Evolutionary conservation across 2,113 vertebrate species (phyloP).

Genomic region (Pangasianodon hypophthalmus): DNA sequence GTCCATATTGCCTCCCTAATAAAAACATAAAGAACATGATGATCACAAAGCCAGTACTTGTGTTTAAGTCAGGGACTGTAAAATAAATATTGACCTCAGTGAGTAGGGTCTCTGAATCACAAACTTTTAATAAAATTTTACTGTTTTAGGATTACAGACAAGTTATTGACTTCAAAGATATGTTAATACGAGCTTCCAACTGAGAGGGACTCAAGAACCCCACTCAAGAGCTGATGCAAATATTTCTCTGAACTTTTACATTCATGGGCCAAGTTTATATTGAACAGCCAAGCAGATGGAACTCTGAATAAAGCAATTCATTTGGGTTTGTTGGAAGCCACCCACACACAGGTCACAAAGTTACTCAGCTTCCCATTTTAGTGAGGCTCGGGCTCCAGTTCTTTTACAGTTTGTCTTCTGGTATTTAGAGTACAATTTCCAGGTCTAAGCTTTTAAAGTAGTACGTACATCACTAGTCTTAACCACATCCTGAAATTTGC

Average conservation of each 20-base stretch:
- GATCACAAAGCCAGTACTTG: neutral
- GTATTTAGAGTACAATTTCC: neutral
- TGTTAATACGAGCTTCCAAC: neutral
- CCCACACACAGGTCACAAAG: slow-evolving; percentile 14
- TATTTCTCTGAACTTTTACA: slow-evolving; percentile 38
- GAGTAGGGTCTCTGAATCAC: neutral
- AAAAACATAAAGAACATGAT: neutral
- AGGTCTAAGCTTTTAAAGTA: neutral
- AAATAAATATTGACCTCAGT: neutral
- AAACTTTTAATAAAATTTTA: neutral
- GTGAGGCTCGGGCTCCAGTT: neutral
- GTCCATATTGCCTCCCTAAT: neutral
- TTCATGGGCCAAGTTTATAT: slow-evolving; percentile 35
- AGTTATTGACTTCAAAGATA: slow-evolving; percentile 39
- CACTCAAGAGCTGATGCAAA: slow-evolving; percentile 42
- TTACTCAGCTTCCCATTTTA: slow-evolving; percentile 4
- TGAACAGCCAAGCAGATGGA: slow-evolving; percentile 42
- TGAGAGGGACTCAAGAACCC: slow-evolving; percentile 18
- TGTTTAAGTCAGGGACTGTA: neutral
- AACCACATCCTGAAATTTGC: slow-evolving; percentile 68
- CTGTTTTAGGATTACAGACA: slow-evolving; percentile 26
- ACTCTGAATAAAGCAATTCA: slow-evolving; percentile 34
- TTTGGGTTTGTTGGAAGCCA: slow-evolving; percentile 26
- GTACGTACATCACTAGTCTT: slow-evolving; percentile 32
- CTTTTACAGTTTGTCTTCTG: neutral